phyloP scores from a whole-genome alignment of 2,888 invertebrate genomes.

The Halocaridina rubra region DNA sequence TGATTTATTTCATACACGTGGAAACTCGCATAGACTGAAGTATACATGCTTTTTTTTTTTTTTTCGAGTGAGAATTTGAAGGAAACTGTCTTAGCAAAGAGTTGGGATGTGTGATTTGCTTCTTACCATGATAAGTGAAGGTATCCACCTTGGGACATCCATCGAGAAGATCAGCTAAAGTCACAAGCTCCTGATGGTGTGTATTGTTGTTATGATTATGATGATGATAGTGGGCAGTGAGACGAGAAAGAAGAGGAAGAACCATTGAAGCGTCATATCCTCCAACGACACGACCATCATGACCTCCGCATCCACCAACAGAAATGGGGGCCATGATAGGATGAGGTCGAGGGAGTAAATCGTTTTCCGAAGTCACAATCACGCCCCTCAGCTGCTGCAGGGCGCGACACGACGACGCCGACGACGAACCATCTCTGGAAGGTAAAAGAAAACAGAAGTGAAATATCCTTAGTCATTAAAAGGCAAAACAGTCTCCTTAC shows the following conservation, averaged over 20 bases:
- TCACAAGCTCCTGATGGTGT: slow-evolving; percentile 21
- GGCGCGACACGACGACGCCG: slow-evolving; percentile 25
- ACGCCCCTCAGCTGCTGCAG: slow-evolving; percentile 43
- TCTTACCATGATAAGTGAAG: slow-evolving; percentile 27
- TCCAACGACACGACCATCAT: neutral
- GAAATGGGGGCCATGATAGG: neutral
- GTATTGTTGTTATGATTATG: neutral
- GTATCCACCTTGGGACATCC: slow-evolving; percentile 30
- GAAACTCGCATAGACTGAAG: no score
- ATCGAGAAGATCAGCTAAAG: slow-evolving; percentile 37
- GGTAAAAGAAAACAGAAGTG: no score
- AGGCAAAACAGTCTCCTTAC: neutral
- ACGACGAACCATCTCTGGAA: slow-evolving; percentile 29
- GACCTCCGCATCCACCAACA: neutral
- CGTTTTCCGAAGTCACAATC: slow-evolving; percentile 10
- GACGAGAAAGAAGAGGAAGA: neutral
- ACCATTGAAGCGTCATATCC: neutral
- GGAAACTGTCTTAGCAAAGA: no score
- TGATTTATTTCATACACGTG: no score
- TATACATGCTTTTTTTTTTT: no score
- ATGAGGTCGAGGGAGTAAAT: neutral
- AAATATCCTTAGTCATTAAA: neutral
- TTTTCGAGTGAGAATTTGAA: no score
- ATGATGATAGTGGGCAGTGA: neutral
- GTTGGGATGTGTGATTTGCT: no score